These are phyloP conservation scores for Antennarius maculatus DNA, from an alignment of 2,797 vertebrate species.

Conservation along the genomic window DNA sequence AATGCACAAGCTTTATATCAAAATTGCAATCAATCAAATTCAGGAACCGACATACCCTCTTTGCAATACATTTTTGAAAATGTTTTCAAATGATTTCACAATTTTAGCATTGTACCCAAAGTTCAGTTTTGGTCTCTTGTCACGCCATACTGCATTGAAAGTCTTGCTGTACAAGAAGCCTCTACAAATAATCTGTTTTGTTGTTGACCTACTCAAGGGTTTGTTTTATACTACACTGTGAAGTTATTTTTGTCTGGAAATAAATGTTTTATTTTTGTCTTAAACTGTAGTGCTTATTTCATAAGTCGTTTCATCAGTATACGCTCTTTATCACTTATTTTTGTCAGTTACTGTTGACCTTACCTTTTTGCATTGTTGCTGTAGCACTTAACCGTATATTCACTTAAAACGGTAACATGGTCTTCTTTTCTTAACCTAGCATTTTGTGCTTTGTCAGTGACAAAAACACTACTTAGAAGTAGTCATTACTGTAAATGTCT, in stretches of 20 bases:
- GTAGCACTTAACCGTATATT: conserved; percentile 62
- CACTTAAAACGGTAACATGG: conserved; percentile 59
- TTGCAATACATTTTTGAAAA: conserved; percentile 49
- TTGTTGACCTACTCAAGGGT: conserved; percentile 36
- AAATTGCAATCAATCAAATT: conserved; percentile 54
- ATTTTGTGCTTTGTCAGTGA: conserved; percentile 64
- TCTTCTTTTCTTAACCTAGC: conserved; percentile 58
- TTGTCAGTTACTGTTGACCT: conserved; percentile 23
- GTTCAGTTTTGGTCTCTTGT: conserved; percentile 36
- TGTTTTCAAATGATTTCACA: conserved; percentile 29
- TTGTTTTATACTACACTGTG: conserved; percentile 72
- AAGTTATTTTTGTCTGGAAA: conserved; percentile 69
- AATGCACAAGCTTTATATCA: conserved; percentile 70
- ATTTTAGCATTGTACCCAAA: conserved; percentile 43
- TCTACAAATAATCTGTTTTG: conserved; percentile 26
- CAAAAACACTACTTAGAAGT: conserved; percentile 42
- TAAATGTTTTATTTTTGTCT: conserved; percentile 47
- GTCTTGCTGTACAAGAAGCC: conserved; percentile 36
- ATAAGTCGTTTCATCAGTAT: conserved; percentile 14
- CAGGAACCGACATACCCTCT: conserved; percentile 48
- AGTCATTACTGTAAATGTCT: conserved; percentile 34
- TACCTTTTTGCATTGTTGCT: conserved; percentile 51
- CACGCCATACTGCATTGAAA: conserved; percentile 30
- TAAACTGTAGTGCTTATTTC: conserved; percentile 37
- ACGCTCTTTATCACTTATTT: conserved; percentile 39